Percentiles rank a stretch among this genome's conserved stretches.
Evolutionary conservation across 2,888 invertebrate species (phyloP).

Genomic region (Acleris laterana): DNA sequence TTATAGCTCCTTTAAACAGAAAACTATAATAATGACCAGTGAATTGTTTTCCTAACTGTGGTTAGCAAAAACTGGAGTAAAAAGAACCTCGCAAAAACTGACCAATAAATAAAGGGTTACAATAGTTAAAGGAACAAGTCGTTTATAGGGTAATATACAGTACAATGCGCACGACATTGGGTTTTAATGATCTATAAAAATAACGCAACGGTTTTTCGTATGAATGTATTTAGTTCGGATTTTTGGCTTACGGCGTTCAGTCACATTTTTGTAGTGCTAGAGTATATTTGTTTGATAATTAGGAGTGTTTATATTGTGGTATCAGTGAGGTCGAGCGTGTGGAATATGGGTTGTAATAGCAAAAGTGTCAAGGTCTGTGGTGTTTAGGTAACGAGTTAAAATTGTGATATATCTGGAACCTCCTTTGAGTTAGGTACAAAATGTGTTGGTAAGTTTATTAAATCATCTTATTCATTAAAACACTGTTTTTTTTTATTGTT

Average conservation of each 20-base stretch:
- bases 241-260: constrained; percentile 65
- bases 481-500: no score
- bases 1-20: constrained; percentile 42
- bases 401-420: not conserved
- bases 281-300: constrained; percentile 30
- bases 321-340: constrained; percentile 9
- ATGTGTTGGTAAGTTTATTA: no score
- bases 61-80: constrained; percentile 79
- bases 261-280: constrained; percentile 46
- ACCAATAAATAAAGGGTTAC: constrained; percentile 70
- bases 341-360: constrained; percentile 7
- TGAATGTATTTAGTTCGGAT: constrained; percentile 66
- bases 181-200: constrained; percentile 68
- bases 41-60: constrained; percentile 74
- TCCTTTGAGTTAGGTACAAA: not conserved
- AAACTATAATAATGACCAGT: constrained; percentile 54
- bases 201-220: constrained; percentile 58
- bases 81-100: constrained; percentile 62
- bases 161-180: constrained; percentile 72
- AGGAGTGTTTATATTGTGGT: constrained; percentile 33
- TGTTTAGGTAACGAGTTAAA: not conserved
- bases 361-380: constrained; percentile 1
- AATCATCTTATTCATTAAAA: no score
- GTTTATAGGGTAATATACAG: constrained; percentile 73
- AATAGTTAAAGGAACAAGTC: constrained; percentile 61